Evolutionary conservation across 1,140 invertebrate genomes (phyloP).

Genomic region (Tetramorium parvispinum): DNA sequence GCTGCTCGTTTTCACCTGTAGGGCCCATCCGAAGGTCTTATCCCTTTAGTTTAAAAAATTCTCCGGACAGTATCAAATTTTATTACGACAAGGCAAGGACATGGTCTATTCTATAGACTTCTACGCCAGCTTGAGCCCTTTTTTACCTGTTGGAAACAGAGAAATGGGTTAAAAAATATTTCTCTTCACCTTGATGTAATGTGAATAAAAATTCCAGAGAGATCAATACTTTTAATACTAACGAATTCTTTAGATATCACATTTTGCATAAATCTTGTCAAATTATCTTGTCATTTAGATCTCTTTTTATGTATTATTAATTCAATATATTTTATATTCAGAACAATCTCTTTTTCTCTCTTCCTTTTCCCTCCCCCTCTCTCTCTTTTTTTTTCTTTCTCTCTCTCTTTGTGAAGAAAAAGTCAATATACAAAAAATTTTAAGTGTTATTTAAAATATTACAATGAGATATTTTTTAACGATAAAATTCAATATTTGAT

Average conservation of each 20-base stretch:
- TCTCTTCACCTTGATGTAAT: background rate
- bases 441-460: background rate
- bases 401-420: background rate
- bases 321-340: background rate
- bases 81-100: constrained; percentile 20
- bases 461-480: background rate
- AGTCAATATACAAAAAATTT: background rate
- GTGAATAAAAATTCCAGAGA: background rate
- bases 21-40: background rate
- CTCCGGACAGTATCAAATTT: background rate
- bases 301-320: background rate
- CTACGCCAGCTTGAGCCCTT: background rate
- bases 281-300: background rate
- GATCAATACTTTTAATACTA: background rate
- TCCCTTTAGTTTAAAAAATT: background rate
- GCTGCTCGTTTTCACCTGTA: background rate
- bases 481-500: background rate
- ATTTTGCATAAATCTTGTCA: no score
- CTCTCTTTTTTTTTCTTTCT: background rate
- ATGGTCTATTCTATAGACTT: background rate
- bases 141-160: background rate
- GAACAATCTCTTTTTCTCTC: background rate
- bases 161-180: background rate
- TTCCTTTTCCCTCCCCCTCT: background rate
- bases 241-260: background rate